Evolutionary conservation across 1,140 invertebrate genomes (phyloP), one percentile per base, ranked within the genome.

Genomic region (Brachionus angularis): DNA sequence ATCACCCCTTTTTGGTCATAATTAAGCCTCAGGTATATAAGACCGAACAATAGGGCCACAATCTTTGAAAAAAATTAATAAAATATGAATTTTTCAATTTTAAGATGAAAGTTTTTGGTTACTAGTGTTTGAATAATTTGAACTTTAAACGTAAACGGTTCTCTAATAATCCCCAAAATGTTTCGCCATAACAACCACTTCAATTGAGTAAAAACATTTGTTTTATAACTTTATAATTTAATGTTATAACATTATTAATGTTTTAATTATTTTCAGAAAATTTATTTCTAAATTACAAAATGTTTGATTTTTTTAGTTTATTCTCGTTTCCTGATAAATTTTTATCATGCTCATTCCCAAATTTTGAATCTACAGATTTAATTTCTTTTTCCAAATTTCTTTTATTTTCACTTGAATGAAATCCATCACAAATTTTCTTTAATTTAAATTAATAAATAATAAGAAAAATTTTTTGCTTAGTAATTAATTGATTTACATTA

Each of bases 91-190:
- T 34, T 2, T 1, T 1, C 14, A 3, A 34, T 34, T 34, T 18
- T 10, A 58, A 27, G 1, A 58, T 1, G 25, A 23, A 50, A 50
- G 29, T 1, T 25, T 27, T 25, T 50, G 4, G 2, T 16, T 82
- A 71, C 67, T 16, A 53, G 1, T 34, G 67, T 53, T 44, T 71
- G 67, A 52, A 71, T 33, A 18, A 71, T 12, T 71, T 53, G 67
- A 25, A 71, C 53, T 23, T 34, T 16, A 23, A 58, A 12, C 12
- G 53, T 34, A 8, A 39, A 8, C 14, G 53, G 53, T 23, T 31
- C 36, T 36, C 53, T 58, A 1, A 58, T 39, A 23, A 23, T 58
- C 5, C 36, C 53, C 23, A 58, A 39, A 39, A 58, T 39, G 14
- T 58, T 39, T 39, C 58, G 5, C 58, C 58, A 64, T 31, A 64